Evolutionary conservation across 2,113 vertebrate species (phyloP), one percentile per base, ranked within the genome.

Genomic region (Terrapene triunguis): DNA sequence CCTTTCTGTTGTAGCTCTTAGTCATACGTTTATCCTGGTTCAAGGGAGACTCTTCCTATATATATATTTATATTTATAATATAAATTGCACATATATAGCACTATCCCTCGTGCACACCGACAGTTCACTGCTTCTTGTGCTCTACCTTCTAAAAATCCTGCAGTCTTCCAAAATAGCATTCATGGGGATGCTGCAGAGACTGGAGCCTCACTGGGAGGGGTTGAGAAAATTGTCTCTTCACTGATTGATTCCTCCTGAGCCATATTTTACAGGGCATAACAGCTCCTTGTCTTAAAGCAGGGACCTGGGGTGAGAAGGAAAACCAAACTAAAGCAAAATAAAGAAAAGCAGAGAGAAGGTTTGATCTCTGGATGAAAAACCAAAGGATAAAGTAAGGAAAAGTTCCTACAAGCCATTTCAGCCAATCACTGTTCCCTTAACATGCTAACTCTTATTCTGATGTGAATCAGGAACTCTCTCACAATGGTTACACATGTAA

Each of bases 211-310:
- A 21, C 79, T 32, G 32, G 1, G 55, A 16, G 22, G 53, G 69
- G 91, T 84, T 13, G 7, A 95, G 27, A 59, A 59, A 29, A 59
- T 59, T 59, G 27, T 29, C 69, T 62, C 62, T 25, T 42, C 51
- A 97, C 90, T 86, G 53, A 95, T 93, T 94, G 16, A 82, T 93
- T 95, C 50, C 13, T 96, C 89, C 84, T 55, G 54, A 90, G n/a
- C 11, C 13, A 57, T 25, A 24, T 80, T 72, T 50, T 24, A 86
- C 48, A 42, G 53, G 35, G 16, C 79, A 90, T n/a, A 27, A 78
- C 2, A 19, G 17, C 8, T 1, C 48, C 32, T 35, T 59, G 83
- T 76, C 78, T 92, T 83, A 22, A 93, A 96, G 51, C 42, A 92
- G 89, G 94, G 32, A 89, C 47, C 35, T 8, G 79, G 19, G 42